Evolutionary conservation across 1,140 invertebrate species (phyloP).

Genomic region (Drosophila takahashii): DNA sequence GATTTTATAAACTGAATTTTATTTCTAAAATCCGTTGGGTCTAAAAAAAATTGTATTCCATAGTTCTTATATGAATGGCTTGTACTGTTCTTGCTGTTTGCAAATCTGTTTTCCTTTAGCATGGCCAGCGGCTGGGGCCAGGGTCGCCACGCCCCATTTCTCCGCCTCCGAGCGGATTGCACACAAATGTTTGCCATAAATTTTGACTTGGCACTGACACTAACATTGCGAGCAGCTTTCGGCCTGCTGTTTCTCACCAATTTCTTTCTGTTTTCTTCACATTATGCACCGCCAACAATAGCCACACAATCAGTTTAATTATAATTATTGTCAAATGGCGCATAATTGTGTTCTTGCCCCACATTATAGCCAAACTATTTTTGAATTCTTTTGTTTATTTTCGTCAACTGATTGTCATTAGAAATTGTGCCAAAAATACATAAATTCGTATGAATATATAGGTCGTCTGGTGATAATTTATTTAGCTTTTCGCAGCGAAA

Average conservation of each 20-base stretch:
- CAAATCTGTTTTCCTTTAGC: conserved; percentile 37
- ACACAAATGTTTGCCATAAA: conserved; percentile 68
- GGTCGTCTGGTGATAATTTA: conserved; percentile 24
- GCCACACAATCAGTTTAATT: conserved; percentile 13
- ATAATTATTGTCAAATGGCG: conserved; percentile 29
- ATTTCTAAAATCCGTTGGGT: no score
- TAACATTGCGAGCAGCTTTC: conserved; percentile 48
- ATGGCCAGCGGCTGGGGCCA: conserved; percentile 49
- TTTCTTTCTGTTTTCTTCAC: conserved; percentile 17
- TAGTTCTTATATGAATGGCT: conserved; percentile 2
- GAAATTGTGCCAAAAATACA: conserved; percentile 67
- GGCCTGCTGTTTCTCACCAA: not conserved
- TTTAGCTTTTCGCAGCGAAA: conserved; percentile 47
- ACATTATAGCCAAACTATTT: conserved; percentile 37
- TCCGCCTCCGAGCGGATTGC: conserved; percentile 19
- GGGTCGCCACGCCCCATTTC: conserved; percentile 36
- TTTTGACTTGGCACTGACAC: conserved; percentile 59
- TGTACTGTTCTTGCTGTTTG: conserved; percentile 24
- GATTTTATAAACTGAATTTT: no score
- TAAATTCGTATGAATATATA: conserved; percentile 45
- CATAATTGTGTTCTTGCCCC: conserved; percentile 45
- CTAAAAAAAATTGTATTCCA: no score
- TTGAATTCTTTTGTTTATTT: conserved; percentile 46
- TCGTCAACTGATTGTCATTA: conserved; percentile 43
- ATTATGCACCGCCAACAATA: conserved; percentile 25